Conservation (phyloP, 2,113 vertebrate genomes). For the Nothocercus julius region DNA sequence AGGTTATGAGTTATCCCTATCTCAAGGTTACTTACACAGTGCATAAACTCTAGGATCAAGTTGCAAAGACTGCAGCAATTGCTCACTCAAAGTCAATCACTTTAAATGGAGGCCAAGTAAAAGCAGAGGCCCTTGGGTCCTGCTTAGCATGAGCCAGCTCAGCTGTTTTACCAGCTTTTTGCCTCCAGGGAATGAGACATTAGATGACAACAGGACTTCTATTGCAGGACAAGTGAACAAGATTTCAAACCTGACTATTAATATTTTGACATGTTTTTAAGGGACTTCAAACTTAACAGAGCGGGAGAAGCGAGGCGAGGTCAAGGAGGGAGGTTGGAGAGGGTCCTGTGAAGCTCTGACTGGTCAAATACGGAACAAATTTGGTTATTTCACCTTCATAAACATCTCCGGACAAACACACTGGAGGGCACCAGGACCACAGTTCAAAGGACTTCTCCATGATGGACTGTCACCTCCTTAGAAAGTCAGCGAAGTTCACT, state of each 20-base stretch:
- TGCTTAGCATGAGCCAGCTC: background rate
- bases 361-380: accelerated
- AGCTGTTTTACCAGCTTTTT: background rate
- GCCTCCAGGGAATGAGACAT: background rate
- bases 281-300: background rate
- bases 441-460: background rate
- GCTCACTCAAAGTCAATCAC: conserved; percentile 68
- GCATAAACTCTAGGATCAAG: conserved; percentile 60
- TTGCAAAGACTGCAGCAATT: conserved; percentile 67
- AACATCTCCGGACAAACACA: background rate
- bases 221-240: background rate
- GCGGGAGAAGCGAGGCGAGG: background rate
- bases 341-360: background rate
- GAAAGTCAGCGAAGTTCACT: background rate
- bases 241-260: background rate
- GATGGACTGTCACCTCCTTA: background rate
- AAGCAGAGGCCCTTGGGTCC: conserved; percentile 43
- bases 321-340: background rate
- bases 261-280: background rate
- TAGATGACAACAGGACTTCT: background rate
- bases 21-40: conserved; percentile 66
- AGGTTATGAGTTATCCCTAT: conserved; percentile 70
- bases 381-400: background rate
- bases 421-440: background rate
- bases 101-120: conserved; percentile 41